Conservation (phyloP, 2,888 invertebrate species). For the Spisula solida region DNA sequence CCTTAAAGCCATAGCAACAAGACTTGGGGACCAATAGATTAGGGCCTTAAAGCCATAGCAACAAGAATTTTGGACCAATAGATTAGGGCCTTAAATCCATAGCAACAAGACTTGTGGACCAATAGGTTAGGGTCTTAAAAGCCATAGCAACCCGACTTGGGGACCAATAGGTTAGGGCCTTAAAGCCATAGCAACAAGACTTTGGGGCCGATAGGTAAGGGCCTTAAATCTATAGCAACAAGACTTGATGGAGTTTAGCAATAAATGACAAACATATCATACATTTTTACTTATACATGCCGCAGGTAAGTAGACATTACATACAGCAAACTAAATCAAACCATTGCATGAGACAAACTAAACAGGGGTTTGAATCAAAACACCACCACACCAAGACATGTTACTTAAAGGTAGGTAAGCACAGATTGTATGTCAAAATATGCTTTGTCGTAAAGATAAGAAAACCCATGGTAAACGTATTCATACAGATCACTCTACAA, state of each 20-base stretch:
- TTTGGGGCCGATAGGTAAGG: neutral
- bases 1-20: neutral
- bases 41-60: neutral
- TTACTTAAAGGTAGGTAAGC: too few relatives aligned
- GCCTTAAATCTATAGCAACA: neutral
- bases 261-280: slow-evolving; percentile 17
- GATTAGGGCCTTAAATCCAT: neutral
- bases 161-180: neutral
- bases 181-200: neutral
- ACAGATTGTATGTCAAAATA: too few relatives aligned
- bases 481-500: too few relatives aligned
- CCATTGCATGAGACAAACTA: neutral
- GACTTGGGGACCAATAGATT: neutral
- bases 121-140: neutral
- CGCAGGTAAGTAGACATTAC: neutral
- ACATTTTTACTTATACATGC: neutral
- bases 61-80: neutral
- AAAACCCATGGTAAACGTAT: too few relatives aligned
- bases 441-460: too few relatives aligned
- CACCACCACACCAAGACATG: too few relatives aligned
- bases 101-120: neutral
- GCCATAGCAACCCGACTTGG: neutral
- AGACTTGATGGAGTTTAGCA: neutral
- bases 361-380: too few relatives aligned
- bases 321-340: slow-evolving; percentile 19